Conservation (phyloP, 2,888 invertebrate genomes). For the Bimastos eiseni region DNA sequence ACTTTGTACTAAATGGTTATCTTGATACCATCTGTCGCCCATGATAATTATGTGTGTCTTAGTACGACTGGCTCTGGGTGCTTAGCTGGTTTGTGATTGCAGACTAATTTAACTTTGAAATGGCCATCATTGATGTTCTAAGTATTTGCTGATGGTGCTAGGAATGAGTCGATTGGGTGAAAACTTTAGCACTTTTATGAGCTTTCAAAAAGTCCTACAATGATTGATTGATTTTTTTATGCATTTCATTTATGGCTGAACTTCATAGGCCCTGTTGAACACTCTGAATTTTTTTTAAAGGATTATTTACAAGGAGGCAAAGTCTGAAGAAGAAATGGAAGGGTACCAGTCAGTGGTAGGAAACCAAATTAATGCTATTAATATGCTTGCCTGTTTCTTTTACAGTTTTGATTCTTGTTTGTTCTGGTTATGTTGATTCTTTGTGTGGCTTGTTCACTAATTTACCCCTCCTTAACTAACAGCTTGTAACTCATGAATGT, state of each 20-base stretch:
- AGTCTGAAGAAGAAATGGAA: conserved; percentile 28
- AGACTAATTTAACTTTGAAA: too few species aligned
- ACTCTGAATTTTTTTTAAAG: neutral
- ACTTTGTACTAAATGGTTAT: too few species aligned
- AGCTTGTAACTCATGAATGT: neutral
- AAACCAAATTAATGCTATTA: neutral
- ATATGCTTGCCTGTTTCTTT: neutral
- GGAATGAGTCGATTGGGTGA: too few species aligned
- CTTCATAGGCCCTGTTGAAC: neutral
- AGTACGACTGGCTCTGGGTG: too few species aligned
- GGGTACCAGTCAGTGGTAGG: conserved; percentile 23
- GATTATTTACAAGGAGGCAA: conserved; percentile 32
- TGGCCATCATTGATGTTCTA: too few species aligned
- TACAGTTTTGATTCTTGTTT: neutral
- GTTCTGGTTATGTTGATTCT: neutral
- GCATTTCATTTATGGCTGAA: neutral
- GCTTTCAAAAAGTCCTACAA: too few species aligned
- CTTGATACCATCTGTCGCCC: too few species aligned
- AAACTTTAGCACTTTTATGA: too few species aligned
- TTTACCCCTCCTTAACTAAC: neutral
- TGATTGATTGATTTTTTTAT: too few species aligned
- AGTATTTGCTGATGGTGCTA: too few species aligned
- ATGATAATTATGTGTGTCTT: too few species aligned
- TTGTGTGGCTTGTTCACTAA: neutral
- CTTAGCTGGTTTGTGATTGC: too few species aligned